Conservation (phyloP, 1,140 invertebrate species). For the Hyposmocoma kahamanoa region DNA sequence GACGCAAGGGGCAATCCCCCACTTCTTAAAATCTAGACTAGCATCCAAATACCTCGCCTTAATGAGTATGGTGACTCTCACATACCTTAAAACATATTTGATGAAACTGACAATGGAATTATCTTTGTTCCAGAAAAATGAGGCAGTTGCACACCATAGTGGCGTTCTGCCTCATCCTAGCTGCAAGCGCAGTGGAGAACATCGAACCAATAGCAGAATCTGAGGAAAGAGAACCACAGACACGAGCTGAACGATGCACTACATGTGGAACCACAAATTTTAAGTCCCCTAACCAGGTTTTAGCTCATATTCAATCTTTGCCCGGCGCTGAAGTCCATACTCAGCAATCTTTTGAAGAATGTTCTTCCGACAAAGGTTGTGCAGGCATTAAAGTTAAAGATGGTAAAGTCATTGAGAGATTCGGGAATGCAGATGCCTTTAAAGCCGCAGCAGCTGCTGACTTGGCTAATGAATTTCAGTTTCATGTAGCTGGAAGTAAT, state of each 20-base stretch:
- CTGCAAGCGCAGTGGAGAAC: conserved; percentile 36
- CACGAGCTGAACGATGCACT: conserved; percentile 46
- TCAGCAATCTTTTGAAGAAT: conserved; percentile 59
- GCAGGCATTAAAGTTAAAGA: conserved; percentile 66
- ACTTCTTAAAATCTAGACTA: no score
- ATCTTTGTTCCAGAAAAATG: conserved; percentile 62
- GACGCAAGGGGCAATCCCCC: no score
- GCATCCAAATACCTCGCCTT: no score
- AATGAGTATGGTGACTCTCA: no score
- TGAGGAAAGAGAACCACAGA: conserved; percentile 38
- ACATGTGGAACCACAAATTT: conserved; percentile 31
- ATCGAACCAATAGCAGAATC: conserved; percentile 41
- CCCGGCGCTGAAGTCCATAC: conserved; percentile 58
- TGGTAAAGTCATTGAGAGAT: conserved; percentile 54
- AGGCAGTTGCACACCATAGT: conserved; percentile 64
- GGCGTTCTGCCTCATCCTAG: conserved; percentile 43
- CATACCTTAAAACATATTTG: no score
- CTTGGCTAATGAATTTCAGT: conserved; percentile 50
- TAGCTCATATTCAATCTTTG: conserved; percentile 38
- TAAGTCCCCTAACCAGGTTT: conserved; percentile 37
- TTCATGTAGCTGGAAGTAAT: conserved; percentile 39
- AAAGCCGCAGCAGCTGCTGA: conserved; percentile 46
- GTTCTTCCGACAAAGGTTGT: conserved; percentile 60
- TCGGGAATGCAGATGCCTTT: conserved; percentile 53
- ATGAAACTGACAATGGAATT: no score